phyloP scores from a whole-genome alignment of 2,797 vertebrate genomes.

The Chloroceryle amazona region DNA sequence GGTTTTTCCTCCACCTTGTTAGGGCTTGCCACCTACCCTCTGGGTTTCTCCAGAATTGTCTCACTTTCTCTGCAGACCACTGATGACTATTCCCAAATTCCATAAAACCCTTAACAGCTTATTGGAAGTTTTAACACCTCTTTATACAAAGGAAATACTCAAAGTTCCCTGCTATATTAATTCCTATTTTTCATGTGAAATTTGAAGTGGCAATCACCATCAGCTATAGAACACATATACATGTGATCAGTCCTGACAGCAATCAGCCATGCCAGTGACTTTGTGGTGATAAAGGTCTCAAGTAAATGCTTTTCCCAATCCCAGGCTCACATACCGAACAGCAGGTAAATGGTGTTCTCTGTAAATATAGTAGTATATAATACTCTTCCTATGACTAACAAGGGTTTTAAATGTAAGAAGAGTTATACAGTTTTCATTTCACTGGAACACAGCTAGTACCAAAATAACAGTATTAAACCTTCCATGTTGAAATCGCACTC shows the following conservation, averaged over 20 bases:
- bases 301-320: not conserved
- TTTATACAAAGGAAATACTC: not conserved
- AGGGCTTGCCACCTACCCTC: not conserved
- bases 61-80: not conserved
- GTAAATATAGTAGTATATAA: not conserved
- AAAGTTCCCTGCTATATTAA: not conserved
- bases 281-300: fast-evolving
- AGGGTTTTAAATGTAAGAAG: not conserved
- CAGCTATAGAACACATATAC: fast-evolving
- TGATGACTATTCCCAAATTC: not conserved
- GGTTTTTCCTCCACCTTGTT: not conserved
- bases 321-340: not conserved
- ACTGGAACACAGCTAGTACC: not conserved
- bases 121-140: not conserved
- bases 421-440: not conserved
- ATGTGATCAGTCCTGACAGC: not conserved
- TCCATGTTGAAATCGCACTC: not conserved
- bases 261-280: not conserved
- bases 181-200: not conserved
- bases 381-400: not conserved
- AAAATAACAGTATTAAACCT: not conserved
- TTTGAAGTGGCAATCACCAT: not conserved
- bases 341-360: not conserved
- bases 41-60: not conserved
- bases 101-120: not conserved